Evolutionary conservation across 2,888 invertebrate species (phyloP).

Genomic region (Notocelia uddmanniana): DNA sequence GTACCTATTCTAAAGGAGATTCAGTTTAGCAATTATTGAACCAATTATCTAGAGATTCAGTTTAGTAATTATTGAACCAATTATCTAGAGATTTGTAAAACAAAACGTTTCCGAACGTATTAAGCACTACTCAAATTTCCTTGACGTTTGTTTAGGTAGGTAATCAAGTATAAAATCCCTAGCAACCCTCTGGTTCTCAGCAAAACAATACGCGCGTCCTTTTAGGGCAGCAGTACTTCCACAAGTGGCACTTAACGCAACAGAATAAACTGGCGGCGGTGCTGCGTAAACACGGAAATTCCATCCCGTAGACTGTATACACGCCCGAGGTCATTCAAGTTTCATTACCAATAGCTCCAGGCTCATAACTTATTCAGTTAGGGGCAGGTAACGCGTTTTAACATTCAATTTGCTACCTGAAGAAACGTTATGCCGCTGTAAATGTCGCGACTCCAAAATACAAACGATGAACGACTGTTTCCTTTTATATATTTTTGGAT

Average conservation of each 20-base stretch:
- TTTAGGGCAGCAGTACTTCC: constrained; percentile 55
- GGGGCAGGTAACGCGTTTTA: constrained; percentile 80
- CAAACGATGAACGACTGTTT: constrained; percentile 46
- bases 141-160: constrained; percentile 36
- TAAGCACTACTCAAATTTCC: constrained; percentile 15
- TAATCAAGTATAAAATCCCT: constrained; percentile 46
- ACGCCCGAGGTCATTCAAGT: constrained; percentile 79
- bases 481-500: constrained; percentile 1
- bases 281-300: constrained; percentile 73
- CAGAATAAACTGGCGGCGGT: constrained; percentile 61
- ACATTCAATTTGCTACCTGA: constrained; percentile 81
- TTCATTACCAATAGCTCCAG: constrained; percentile 81
- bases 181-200: constrained; percentile 48
- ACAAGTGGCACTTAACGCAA: constrained; percentile 65
- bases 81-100: background rate
- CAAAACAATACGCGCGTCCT: constrained; percentile 54
- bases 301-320: constrained; percentile 70
- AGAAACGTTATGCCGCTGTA: constrained; percentile 71
- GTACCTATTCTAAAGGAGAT: no score
- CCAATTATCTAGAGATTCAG: no score
- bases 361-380: constrained; percentile 83
- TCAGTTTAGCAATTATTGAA: no score
- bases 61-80: background rate
- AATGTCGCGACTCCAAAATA: constrained; percentile 58
- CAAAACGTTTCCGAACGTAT: constrained; percentile 7